Conservation (phyloP, 2,888 invertebrate species). For the Drosophila falleni region DNA sequence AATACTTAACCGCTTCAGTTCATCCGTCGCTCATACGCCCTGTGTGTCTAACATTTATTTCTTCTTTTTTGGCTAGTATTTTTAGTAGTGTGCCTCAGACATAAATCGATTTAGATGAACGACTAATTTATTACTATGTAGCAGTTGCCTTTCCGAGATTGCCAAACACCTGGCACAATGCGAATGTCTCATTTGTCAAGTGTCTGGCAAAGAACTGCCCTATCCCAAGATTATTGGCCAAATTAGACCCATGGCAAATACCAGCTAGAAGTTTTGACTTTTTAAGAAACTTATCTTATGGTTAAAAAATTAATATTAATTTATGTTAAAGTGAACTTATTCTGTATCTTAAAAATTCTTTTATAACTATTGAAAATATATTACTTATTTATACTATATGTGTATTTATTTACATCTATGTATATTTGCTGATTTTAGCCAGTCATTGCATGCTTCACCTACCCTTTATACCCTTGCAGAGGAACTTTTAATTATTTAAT, state of each 20-base stretch:
- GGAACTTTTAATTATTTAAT: too few relatives aligned
- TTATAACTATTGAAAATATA: not conserved
- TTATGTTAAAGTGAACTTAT: not conserved
- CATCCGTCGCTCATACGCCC: slow-evolving; percentile 60
- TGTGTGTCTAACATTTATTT: slow-evolving; percentile 34
- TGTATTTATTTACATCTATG: too few relatives aligned
- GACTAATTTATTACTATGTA: slow-evolving; percentile 53
- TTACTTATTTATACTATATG: too few relatives aligned
- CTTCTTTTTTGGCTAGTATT: slow-evolving; percentile 20
- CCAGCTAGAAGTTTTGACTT: not conserved
- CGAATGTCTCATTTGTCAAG: slow-evolving; percentile 27
- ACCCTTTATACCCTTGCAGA: too few relatives aligned
- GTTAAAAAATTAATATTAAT: not conserved
- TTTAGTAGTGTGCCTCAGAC: slow-evolving; percentile 20
- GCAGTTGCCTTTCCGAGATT: slow-evolving; percentile 28
- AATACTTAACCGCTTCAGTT: slow-evolving; percentile 61
- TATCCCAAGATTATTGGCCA: slow-evolving; percentile 17
- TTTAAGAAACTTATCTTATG: not conserved
- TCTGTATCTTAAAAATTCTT: not conserved
- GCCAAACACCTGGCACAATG: slow-evolving; percentile 60
- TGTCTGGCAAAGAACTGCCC: slow-evolving; percentile 18
- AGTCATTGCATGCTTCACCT: too few relatives aligned
- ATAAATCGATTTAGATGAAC: slow-evolving; percentile 48
- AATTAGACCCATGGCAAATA: not conserved
- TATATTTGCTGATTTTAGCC: too few relatives aligned